Percentiles rank a stretch among this genome's conserved stretches.
Evolutionary conservation across 2,888 invertebrate species (phyloP).

Genomic region (Phyto melanocephala): DNA sequence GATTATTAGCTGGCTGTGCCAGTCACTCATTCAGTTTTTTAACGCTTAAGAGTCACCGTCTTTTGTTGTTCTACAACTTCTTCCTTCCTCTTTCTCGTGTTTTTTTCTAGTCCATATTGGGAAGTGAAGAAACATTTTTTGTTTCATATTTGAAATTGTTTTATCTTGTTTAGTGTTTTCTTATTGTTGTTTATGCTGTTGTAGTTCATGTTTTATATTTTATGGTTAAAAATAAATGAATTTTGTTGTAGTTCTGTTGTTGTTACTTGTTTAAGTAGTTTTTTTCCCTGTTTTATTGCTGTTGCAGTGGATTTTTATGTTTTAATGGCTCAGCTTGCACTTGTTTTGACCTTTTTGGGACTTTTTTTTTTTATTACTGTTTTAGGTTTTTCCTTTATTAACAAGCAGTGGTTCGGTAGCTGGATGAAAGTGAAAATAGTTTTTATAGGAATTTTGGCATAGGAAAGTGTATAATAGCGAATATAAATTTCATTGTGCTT

Average conservation of each 20-base stretch:
- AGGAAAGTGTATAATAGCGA: no score
- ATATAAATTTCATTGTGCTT: no score
- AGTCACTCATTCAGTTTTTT: conserved; percentile 8
- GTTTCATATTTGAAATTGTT: conserved; percentile 40
- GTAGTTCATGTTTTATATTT: conserved; percentile 29
- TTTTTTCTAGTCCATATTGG: no score
- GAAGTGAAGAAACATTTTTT: not conserved
- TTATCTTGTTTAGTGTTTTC: conserved; percentile 10
- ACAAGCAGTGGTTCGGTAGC: not conserved
- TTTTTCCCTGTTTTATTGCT: conserved; percentile 12
- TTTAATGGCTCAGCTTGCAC: conserved; percentile 48
- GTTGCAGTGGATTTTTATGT: not conserved
- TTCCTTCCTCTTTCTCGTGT: conserved; percentile 9
- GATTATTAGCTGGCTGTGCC: conserved; percentile 40
- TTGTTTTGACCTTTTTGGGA: conserved; percentile 45
- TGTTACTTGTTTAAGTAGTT: conserved; percentile 11
- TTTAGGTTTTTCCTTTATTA: not conserved
- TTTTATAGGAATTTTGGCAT: not conserved
- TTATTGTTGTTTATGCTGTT: not conserved
- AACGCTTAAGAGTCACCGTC: not conserved
- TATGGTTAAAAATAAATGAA: conserved; percentile 39
- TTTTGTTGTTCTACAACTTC: conserved; percentile 15
- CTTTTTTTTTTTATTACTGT: conserved; percentile 16
- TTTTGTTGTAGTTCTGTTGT: conserved; percentile 10
- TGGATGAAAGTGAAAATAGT: not conserved